Evolutionary conservation across 2,888 invertebrate genomes (phyloP).

Genomic region (Troides aeacus): DNA sequence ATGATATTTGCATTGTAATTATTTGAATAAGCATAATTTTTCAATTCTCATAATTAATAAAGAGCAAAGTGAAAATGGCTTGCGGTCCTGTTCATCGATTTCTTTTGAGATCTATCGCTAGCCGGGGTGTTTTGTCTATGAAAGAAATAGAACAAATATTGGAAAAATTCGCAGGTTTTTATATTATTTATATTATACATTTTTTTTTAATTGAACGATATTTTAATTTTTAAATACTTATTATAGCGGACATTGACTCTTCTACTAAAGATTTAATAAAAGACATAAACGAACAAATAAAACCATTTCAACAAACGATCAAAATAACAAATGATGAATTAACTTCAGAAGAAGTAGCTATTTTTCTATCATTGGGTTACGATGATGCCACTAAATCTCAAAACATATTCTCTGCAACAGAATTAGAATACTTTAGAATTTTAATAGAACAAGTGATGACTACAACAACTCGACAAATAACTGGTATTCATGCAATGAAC

Average conservation of each 20-base stretch:
- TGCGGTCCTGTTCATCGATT: slow-evolving; percentile 58
- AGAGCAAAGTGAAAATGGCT: slow-evolving; percentile 38
- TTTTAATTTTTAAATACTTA: not conserved
- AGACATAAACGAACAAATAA: slow-evolving; percentile 60
- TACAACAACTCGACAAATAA: slow-evolving; percentile 61
- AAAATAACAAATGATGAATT: slow-evolving; percentile 63
- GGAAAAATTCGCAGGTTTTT: slow-evolving; percentile 30
- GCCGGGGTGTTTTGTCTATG: slow-evolving; percentile 59
- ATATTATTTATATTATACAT: slow-evolving; percentile 19
- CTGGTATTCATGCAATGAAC: slow-evolving; percentile 63
- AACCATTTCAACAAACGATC: slow-evolving; percentile 59
- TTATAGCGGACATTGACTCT: slow-evolving; percentile 47
- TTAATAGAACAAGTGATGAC: slow-evolving; percentile 67
- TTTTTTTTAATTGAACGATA: not conserved
- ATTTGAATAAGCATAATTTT: not conserved
- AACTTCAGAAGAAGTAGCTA: slow-evolving; percentile 57
- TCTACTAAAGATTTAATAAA: slow-evolving; percentile 51
- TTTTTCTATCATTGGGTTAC: slow-evolving; percentile 61
- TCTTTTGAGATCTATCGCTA: slow-evolving; percentile 59
- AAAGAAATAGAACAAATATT: slow-evolving; percentile 48
- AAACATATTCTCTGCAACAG: slow-evolving; percentile 57
- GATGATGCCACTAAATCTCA: slow-evolving; percentile 68
- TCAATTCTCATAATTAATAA: not conserved
- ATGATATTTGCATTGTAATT: not conserved
- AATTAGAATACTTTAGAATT: slow-evolving; percentile 66